Conservation (phyloP, 2,113 vertebrate genomes). For the Zootoca vivipara region DNA sequence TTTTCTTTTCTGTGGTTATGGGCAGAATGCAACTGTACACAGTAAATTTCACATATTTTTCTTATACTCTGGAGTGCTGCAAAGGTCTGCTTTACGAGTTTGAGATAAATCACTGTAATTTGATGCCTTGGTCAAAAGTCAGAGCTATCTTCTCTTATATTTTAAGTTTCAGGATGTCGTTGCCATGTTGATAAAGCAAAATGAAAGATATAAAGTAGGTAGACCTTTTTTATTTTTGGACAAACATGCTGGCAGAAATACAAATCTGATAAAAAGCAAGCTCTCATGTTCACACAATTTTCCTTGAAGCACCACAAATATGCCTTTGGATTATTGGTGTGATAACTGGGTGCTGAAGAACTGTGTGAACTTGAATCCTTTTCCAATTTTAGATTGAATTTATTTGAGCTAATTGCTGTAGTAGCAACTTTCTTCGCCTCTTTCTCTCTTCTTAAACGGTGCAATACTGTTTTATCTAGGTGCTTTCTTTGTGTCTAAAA, state of each 20-base stretch:
- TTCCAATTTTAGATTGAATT: neutral
- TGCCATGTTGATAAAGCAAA: conserved; percentile 26
- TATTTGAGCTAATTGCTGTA: neutral
- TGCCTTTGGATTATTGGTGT: neutral
- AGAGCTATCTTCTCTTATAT: conserved; percentile 21
- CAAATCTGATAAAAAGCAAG: neutral
- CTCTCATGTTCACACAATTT: neutral
- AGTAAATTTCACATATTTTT: conserved; percentile 42
- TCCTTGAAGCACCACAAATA: neutral
- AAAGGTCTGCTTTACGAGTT: neutral
- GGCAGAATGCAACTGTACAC: conserved; percentile 35
- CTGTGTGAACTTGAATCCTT: neutral
- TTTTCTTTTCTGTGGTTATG: neutral
- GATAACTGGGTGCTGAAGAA: neutral
- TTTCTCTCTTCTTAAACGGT: neutral
- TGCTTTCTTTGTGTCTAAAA: no score
- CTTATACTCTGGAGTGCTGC: neutral
- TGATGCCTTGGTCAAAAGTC: neutral
- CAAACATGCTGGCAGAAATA: neutral
- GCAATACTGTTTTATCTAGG: neutral
- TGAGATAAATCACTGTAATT: conserved; percentile 24
- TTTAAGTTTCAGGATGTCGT: conserved; percentile 23
- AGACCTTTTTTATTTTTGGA: neutral
- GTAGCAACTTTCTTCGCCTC: neutral
- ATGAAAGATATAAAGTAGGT: neutral